Evolutionary conservation across 2,888 invertebrate genomes (phyloP).

Genomic region (Monoplex corrugatus): DNA sequence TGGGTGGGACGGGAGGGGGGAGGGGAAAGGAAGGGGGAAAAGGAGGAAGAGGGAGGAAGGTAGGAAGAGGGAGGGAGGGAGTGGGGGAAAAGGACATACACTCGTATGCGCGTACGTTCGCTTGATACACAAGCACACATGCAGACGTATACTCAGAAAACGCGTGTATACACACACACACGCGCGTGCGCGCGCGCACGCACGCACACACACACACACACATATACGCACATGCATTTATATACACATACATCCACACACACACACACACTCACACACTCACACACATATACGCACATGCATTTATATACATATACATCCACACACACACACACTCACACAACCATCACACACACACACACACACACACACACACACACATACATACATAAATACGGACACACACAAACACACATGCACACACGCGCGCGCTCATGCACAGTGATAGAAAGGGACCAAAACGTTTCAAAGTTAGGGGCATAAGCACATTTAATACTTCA

Average conservation of each 20-base stretch:
- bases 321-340: constrained; percentile 34
- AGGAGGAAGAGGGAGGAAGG: constrained; percentile 25
- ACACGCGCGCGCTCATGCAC: too few relatives aligned
- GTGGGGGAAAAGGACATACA: neutral
- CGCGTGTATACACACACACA: neutral
- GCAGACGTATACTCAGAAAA: neutral
- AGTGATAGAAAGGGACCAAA: too few relatives aligned
- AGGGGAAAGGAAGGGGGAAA: neutral
- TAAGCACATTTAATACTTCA: too few relatives aligned
- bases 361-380: constrained; percentile 1
- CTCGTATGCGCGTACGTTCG: neutral
- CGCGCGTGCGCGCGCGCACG: neutral
- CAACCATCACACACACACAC: constrained; percentile 19
- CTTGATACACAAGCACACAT: neutral
- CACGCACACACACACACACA: neutral
- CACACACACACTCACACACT: constrained; percentile 1
- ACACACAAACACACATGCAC: constrained; percentile 26
- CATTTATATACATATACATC: neutral
- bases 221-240: neutral
- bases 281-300: neutral
- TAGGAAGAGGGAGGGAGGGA: constrained; percentile 6
- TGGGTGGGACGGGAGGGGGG: neutral
- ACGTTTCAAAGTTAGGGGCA: too few relatives aligned
- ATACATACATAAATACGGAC: neutral
- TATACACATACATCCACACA: constrained; percentile 7